Evolutionary conservation across 2,797 vertebrate species (phyloP).

Genomic region (Amblyopsis hoosieri): DNA sequence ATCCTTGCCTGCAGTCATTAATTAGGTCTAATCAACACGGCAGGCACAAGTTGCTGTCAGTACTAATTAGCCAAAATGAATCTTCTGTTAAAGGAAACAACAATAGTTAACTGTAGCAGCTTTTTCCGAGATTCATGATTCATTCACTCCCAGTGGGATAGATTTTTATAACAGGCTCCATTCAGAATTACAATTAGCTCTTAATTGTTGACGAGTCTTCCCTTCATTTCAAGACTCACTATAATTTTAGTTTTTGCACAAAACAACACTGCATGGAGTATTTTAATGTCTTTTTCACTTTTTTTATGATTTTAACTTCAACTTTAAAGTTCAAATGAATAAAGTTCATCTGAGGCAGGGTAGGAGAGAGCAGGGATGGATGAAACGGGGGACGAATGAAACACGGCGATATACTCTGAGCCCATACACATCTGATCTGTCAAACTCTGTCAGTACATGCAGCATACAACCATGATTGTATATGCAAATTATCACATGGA

Average conservation of each 20-base stretch:
- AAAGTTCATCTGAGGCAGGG: no score
- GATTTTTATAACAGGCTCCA: conserved; percentile 36
- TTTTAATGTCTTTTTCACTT: no score
- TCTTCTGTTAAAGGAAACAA: conserved; percentile 70
- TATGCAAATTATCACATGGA: no score
- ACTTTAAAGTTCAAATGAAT: no score
- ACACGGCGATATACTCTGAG: no score
- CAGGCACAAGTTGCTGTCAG: conserved; percentile 69
- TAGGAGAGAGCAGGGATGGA: no score
- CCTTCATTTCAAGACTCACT: conserved; percentile 9
- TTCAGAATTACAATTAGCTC: conserved; percentile 42
- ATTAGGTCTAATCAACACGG: conserved; percentile 74
- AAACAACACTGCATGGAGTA: neutral
- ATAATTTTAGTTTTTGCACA: conserved; percentile 4
- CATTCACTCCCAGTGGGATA: conserved; percentile 52
- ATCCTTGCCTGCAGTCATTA: conserved; percentile 72
- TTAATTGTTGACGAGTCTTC: conserved; percentile 36
- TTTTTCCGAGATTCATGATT: conserved; percentile 49
- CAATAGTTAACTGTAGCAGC: conserved; percentile 67
- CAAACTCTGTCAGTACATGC: no score
- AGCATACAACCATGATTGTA: no score
- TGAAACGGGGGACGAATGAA: no score
- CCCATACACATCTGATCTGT: no score
- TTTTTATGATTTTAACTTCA: no score
- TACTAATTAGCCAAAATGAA: conserved; percentile 75